Evolutionary conservation across 2,113 vertebrate species (phyloP).

Genomic region (Orientallactaga bullata): DNA sequence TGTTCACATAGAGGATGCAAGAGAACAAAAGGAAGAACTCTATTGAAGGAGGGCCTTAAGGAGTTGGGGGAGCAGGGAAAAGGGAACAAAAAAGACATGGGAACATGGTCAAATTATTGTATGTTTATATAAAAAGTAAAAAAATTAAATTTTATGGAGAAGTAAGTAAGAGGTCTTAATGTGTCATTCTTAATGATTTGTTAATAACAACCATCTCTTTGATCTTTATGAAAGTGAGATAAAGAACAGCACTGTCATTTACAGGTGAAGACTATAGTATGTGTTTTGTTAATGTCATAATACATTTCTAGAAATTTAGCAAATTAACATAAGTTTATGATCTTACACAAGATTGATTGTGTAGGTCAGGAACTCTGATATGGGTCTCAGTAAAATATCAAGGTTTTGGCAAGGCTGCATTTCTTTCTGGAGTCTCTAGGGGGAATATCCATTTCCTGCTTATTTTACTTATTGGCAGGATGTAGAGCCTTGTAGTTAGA

Average conservation of each 20-base stretch:
- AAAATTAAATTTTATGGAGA: neutral
- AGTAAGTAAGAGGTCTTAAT: neutral
- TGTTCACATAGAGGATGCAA: no score
- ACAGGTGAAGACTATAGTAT: neutral
- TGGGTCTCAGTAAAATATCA: neutral
- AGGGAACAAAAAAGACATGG: no score
- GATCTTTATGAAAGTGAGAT: neutral
- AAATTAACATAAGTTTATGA: neutral
- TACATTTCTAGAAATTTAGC: conserved; percentile 23
- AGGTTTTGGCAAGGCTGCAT: neutral
- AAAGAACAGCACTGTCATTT: neutral
- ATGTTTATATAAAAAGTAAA: no score
- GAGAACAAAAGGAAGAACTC: no score
- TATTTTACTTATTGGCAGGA: conserved; percentile 1
- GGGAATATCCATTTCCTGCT: neutral
- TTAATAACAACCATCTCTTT: neutral
- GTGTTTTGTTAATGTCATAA: conserved; percentile 21
- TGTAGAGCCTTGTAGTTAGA: neutral
- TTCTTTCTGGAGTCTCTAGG: neutral
- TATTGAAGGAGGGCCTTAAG: no score
- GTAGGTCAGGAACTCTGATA: neutral
- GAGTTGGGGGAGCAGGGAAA: no score
- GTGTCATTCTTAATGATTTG: neutral
- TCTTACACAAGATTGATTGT: neutral
- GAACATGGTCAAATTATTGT: no score